Base-by-base conservation (phyloP, 1,140 invertebrate species). In the Platyscapa corneri region DNA sequence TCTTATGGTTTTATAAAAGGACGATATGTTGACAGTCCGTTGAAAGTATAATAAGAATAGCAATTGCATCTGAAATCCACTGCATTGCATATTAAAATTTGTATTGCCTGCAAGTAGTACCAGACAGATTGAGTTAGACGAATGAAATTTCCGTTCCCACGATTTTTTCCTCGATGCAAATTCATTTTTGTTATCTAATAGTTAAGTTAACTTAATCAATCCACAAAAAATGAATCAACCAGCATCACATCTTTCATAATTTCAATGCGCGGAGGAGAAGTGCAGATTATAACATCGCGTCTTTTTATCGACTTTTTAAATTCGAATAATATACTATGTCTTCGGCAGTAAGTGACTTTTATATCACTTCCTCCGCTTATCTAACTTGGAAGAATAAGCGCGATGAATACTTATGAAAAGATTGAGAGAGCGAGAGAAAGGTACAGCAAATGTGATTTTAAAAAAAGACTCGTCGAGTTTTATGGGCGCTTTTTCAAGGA, bases 401-500 rank as follows among this genome's bases (percentile, higher is more conserved):
- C 82, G 82, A 83, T 34, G 74, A 83, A 77, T 78, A 56, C 39
- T 64, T 70, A 53, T 56, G 67, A 84, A 64, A 74, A 74, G 76
- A 84, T 84, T 84, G 76, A 60, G 39, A 75, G 74, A 1, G 74
- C 1, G 74, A 49, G 37, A 75, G 64, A 8, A 46, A 23, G 14
- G 46, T 37, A 74, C 7, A 60, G 72, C 67, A 65, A 85, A 85
- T 65, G 78, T 46, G 84, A 85, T 75, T 85, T 81, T 23, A 80
- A 84, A 84, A 84, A 64, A 82, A 32, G 37, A 60, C 76, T 32
- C 65, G 46, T 5, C 53, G 83, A 79, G 76, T 56, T 84, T 84
- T 84, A 76, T 60, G 76, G 84, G 72, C 77, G 83, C 79, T 79
- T 84, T 79, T 83, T 83, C 70, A 34, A 39, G 46, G 60, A 67